Evolutionary conservation across 2,113 vertebrate species (phyloP).

Genomic region (Pycnonotus jocosus): DNA sequence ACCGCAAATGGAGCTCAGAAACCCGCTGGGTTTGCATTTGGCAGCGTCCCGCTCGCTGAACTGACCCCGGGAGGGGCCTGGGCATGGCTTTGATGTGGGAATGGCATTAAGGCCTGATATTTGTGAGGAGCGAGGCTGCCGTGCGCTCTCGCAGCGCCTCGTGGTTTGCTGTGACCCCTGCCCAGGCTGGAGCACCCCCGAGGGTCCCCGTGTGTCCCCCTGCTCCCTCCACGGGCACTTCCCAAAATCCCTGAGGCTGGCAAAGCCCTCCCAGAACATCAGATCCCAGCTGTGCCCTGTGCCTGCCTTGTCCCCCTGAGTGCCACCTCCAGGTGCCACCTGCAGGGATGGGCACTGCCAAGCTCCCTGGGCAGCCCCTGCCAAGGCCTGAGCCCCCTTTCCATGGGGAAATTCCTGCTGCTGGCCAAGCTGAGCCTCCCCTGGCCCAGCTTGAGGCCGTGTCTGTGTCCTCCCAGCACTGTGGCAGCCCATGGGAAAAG

Average conservation of each 20-base stretch:
- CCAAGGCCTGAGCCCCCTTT: neutral
- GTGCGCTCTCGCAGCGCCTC: neutral
- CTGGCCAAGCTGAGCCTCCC: neutral
- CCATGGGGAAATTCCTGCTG: neutral
- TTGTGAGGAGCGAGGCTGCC: accelerated
- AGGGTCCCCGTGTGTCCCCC: accelerated
- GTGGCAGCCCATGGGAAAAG: accelerated
- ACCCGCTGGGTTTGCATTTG: accelerated
- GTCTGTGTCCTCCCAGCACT: neutral
- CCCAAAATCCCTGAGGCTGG: accelerated
- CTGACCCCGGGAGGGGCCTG: accelerated
- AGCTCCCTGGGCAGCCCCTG: neutral
- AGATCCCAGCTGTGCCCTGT: too few species aligned
- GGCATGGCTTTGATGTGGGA: accelerated
- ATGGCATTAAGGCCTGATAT: accelerated
- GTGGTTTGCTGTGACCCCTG: neutral
- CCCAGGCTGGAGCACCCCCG: neutral
- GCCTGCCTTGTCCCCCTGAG: neutral
- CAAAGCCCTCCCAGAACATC: neutral
- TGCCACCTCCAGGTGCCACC: neutral
- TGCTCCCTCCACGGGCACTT: too few species aligned
- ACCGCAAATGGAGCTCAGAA: accelerated
- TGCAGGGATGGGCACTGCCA: neutral
- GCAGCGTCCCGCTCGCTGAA: accelerated
- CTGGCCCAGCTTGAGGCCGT: neutral